These are phyloP conservation scores for Tenthredo livida DNA, from an alignment of 2,888 invertebrate genomes.

Conservation along the genomic window DNA sequence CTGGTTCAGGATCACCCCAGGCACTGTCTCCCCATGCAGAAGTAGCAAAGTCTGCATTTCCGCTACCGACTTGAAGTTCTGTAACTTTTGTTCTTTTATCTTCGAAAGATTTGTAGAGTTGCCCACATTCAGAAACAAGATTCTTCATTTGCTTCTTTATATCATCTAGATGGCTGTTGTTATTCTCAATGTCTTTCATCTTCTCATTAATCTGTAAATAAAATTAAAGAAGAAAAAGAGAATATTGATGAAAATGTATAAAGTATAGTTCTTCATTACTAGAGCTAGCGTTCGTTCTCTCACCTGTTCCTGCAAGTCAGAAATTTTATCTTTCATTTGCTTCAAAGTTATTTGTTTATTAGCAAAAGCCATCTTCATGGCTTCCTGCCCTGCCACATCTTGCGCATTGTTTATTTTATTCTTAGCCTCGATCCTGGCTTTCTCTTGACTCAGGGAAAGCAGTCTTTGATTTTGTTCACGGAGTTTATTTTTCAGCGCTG, in stretches of 20 bases:
- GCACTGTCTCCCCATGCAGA: constrained; percentile 84
- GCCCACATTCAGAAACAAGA: constrained; percentile 85
- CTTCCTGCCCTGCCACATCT: constrained; percentile 80
- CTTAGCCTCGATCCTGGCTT: constrained; percentile 89
- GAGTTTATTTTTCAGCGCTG: constrained; percentile 88
- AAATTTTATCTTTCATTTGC: constrained; percentile 85
- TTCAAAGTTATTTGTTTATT: constrained; percentile 87
- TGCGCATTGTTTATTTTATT: constrained; percentile 80
- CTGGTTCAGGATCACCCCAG: constrained; percentile 79
- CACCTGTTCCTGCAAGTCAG: constrained; percentile 85
- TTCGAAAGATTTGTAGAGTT: constrained; percentile 85
- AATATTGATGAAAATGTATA: constrained; percentile 38
- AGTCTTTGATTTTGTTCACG: constrained; percentile 93
- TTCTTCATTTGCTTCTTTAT: constrained; percentile 84
- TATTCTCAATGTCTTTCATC: constrained; percentile 89
- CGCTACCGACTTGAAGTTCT: constrained; percentile 80
- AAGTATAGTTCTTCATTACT: constrained; percentile 40
- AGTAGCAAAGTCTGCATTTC: constrained; percentile 77
- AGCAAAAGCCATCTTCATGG: constrained; percentile 83
- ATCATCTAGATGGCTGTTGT: constrained; percentile 88
- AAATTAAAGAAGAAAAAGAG: not conserved
- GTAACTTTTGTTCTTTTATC: constrained; percentile 81
- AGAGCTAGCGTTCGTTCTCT: constrained; percentile 28
- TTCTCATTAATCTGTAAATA: constrained; percentile 85
- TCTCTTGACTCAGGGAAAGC: constrained; percentile 90